Base-by-base conservation (phyloP, 2,888 invertebrate species). In the Ditula angustiorana region DNA sequence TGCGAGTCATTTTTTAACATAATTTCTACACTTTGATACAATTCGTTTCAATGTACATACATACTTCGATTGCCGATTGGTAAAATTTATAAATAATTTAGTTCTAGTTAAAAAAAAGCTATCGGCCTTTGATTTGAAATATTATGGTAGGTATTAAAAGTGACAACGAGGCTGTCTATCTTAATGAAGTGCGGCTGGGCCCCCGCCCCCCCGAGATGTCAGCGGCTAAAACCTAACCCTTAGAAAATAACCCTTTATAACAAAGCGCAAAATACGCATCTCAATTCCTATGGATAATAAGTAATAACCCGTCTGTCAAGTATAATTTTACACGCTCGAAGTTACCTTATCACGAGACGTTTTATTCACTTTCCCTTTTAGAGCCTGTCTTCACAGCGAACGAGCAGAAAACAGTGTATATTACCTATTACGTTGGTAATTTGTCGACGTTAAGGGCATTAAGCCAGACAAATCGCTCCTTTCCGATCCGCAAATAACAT, bases 401-500 rank as follows among this genome's bases (percentile, higher is more conserved):
- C n/a, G n/a, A 23, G 11, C 44, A 21, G 21, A 5, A 46, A 46
- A 23, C 46, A 0, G 24, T 24, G 46, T 46, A 21, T 24, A 41
- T n/a, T 46, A 46, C 23, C 19, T 53, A 53, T 53, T 21, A 50
- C 19, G 21, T 50, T 37, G 21, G 50, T 50, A 60, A 60, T 30
- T 47, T 58, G 47, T 58, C 37, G 49, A 21, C 59, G 21, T 60
- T 41, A 28, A 41, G 50, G 28, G 28, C 59, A 60, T 28, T 50
- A 50, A 60, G 59, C 26, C 24, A 58, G 49, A 37, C 49, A 41
- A 50, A 41, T 60, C 21, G 49, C 21, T 37, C 21, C 37, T 37
- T 28, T 50, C 49, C 21, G 33, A 59, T 41, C 37, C 59, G 59
- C 13, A 13, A 50, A 50, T 13, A 37, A 50, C 37, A 49, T 50